These are phyloP conservation scores for Drosophila stalkeri DNA, from an alignment of 2,888 invertebrate species.

Conservation along the genomic window DNA sequence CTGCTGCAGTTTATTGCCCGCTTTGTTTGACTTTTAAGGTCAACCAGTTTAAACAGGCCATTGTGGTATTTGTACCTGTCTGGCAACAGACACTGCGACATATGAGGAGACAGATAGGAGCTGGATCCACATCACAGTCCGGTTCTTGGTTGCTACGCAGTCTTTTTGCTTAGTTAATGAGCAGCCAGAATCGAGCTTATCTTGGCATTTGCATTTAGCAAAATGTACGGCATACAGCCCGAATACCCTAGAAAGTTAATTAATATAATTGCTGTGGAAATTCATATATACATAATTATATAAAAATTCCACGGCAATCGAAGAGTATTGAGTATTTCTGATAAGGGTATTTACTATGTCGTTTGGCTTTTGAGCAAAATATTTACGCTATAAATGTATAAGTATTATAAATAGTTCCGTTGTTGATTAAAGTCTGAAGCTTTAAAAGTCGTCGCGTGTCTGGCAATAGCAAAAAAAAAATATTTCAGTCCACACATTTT, in stretches of 20 bases:
- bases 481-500: slow-evolving; percentile 1
- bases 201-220: slow-evolving; percentile 22
- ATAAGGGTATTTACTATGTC: slow-evolving; percentile 30
- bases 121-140: slow-evolving; percentile 10
- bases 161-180: slow-evolving; percentile 19
- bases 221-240: slow-evolving; percentile 3
- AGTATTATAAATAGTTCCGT: slow-evolving; percentile 9
- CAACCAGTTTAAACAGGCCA: slow-evolving; percentile 56
- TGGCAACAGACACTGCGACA: slow-evolving; percentile 11
- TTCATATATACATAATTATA: not conserved
- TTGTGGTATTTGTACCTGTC: slow-evolving; percentile 18
- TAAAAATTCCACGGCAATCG: slow-evolving; percentile 5
- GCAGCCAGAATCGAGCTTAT: slow-evolving; percentile 27
- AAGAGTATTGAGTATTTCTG: slow-evolving; percentile 17
- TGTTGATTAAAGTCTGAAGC: slow-evolving; percentile 55
- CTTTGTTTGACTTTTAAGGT: slow-evolving; percentile 54
- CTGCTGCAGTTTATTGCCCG: slow-evolving; percentile 14
- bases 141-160: slow-evolving; percentile 43
- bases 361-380: slow-evolving; percentile 14
- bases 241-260: slow-evolving; percentile 11
- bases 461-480: slow-evolving; percentile 2
- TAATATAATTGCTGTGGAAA: not conserved
- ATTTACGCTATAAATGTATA: slow-evolving; percentile 26
- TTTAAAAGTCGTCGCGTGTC: slow-evolving; percentile 25
- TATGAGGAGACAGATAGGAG: slow-evolving; percentile 5